phyloP scores from a whole-genome alignment of 1,140 invertebrate genomes.

The Papilio xuthus region DNA sequence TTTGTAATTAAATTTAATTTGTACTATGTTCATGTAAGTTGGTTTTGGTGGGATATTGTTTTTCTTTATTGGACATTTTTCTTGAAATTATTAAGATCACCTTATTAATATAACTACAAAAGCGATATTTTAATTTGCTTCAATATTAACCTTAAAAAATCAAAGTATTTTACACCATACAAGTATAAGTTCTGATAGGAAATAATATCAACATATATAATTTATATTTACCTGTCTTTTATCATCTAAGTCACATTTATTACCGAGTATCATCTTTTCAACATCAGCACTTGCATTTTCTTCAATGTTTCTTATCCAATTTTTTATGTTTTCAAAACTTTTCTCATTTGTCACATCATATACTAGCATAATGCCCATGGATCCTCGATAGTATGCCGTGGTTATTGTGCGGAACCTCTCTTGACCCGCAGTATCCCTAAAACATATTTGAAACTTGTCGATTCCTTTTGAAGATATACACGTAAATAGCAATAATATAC shows the following conservation, averaged over 20 bases:
- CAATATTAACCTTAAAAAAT: not conserved
- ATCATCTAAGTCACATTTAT: constrained; percentile 99
- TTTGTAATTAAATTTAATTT: too few relatives aligned
- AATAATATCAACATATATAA: constrained; percentile 6
- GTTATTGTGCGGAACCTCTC: constrained; percentile 98
- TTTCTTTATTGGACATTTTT: too few relatives aligned
- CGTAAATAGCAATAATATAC: constrained; percentile 32
- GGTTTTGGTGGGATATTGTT: too few relatives aligned
- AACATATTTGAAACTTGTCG: constrained; percentile 45
- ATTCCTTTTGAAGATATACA: not conserved
- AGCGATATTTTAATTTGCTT: too few relatives aligned
- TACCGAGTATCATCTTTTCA: constrained; percentile 99
- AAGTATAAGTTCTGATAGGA: not conserved
- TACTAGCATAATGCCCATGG: constrained; percentile 99
- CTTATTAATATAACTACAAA: too few relatives aligned
- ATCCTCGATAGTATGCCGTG: constrained; percentile 98
- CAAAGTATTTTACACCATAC: not conserved
- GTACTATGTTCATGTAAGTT: too few relatives aligned
- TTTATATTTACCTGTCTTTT: constrained; percentile 92
- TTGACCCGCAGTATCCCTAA: constrained; percentile 96
- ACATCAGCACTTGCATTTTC: constrained; percentile 99
- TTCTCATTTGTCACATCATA: constrained; percentile 99
- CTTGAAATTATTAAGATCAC: too few relatives aligned
- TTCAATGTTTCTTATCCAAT: constrained; percentile 99
- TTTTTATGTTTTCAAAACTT: constrained; percentile 99